Conservation (phyloP, 2,113 vertebrate genomes). For the Toxotes jaculatrix region DNA sequence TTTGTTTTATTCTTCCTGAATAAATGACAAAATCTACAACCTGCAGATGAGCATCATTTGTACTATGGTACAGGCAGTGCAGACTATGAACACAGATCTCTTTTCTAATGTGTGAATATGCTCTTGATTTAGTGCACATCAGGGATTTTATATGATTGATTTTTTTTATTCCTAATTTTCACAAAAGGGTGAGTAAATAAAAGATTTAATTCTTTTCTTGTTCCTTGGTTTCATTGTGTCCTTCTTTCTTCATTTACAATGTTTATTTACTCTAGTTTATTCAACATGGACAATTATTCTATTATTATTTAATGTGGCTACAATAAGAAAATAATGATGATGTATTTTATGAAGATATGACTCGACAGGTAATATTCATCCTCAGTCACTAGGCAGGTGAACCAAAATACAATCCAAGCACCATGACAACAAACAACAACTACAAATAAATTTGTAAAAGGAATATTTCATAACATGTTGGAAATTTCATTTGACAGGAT, state of each 20-base stretch:
- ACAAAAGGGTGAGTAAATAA: background rate
- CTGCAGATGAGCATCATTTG: constrained; percentile 54
- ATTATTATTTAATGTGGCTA: background rate
- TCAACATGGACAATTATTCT: background rate
- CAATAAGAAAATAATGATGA: constrained; percentile 16
- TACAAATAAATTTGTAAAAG: constrained; percentile 40
- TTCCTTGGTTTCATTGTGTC: background rate
- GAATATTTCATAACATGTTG: constrained; percentile 42
- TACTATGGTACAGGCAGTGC: constrained; percentile 10
- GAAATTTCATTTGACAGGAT: constrained; percentile 49
- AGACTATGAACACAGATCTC: constrained; percentile 1
- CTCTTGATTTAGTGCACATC: background rate
- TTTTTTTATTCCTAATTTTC: background rate
- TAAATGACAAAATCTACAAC: constrained; percentile 59
- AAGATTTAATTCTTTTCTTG: background rate
- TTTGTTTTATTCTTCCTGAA: constrained; percentile 60
- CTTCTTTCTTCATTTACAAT: background rate
- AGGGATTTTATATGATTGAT: background rate
- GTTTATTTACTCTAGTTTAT: background rate
- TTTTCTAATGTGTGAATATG: constrained; percentile 4
- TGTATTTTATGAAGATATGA: constrained; percentile 27
- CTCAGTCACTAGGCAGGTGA: background rate
- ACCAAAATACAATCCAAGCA: constrained; percentile 22
- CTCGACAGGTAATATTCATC: background rate
- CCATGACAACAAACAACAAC: constrained; percentile 2